Evolutionary conservation across 2,888 invertebrate genomes (phyloP), one percentile per base, ranked within the genome.

Genomic region (Imbricaverruca yamaguchii): DNA sequence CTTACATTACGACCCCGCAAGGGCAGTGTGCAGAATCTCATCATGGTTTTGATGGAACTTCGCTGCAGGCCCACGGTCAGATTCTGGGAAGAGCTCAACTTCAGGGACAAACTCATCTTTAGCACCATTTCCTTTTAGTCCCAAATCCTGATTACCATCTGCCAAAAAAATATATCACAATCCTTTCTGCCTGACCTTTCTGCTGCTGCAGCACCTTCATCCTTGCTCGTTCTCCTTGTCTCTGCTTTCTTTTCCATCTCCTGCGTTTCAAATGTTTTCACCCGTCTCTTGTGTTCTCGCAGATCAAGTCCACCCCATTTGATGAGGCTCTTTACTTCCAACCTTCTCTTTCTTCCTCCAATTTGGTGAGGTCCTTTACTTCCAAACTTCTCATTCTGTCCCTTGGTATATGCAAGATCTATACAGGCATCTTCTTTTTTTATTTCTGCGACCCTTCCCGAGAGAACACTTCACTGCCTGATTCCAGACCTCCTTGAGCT

Each of bases 211-310:
- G 15, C 61, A 7, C 13, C 15, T 61, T 61, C 10, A 7, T 13
- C 7, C 61, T 18, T 13, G 13, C 18, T 61, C 15, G 18, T 61
- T 11, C 13, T 61, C 61, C 81, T 79, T 63, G 67, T 81, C 21
- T 69, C n/a, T 18, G 61, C n/a, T 15, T 82, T 61, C 79, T 67
- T 56, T 55, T 80, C 79, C 69, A 79, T 56, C 39, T 82, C 63
- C n/a, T 53, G 67, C 65, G 10, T 59, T 67, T 80, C 79, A 55
- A 59, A 80, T 53, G 65, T 63, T 56, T 57, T 79, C n/a, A 78
- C 81, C 67, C 80, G 80, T 55, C 79, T 82, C 67, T 81, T 82
- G 56, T 81, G 65, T 65, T 81, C 65, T 23, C 1, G 81, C 59
- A 80, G 65, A 39, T 81, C 81, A 53, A 39, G 59, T 3, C 67